Conservation (phyloP, 2,113 vertebrate genomes). For the Martes martes region DNA sequence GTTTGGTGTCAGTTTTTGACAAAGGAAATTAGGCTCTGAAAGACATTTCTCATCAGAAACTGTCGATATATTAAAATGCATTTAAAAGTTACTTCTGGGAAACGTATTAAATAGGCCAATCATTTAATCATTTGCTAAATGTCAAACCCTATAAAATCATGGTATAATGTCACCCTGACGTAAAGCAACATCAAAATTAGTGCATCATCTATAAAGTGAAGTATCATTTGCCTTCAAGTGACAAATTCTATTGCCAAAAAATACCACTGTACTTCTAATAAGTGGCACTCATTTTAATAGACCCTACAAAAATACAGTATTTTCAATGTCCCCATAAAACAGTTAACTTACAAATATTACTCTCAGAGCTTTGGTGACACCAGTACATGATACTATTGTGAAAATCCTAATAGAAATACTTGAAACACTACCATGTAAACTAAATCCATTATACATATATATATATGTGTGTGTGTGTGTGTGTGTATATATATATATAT, state of each 20-base stretch:
- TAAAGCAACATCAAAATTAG: slow-evolving; percentile 58
- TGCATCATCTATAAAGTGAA: slow-evolving; percentile 63
- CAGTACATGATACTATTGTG: neutral
- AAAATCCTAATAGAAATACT: slow-evolving; percentile 43
- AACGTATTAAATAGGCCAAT: slow-evolving; percentile 46
- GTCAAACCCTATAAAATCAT: slow-evolving; percentile 48
- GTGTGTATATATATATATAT: neutral
- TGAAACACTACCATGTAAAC: slow-evolving; percentile 33
- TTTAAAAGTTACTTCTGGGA: slow-evolving; percentile 46
- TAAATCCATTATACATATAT: slow-evolving; percentile 10
- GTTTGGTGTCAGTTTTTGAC: slow-evolving; percentile 9
- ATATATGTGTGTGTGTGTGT: neutral
- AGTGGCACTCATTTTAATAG: slow-evolving; percentile 78
- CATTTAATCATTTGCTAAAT: slow-evolving; percentile 45
- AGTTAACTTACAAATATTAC: slow-evolving; percentile 77
- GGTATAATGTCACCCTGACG: slow-evolving; percentile 44
- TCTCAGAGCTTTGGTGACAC: slow-evolving; percentile 73
- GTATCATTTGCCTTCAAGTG: slow-evolving; percentile 57
- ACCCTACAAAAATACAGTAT: slow-evolving; percentile 79
- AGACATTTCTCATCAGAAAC: slow-evolving; percentile 53
- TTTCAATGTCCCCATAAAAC: slow-evolving; percentile 73
- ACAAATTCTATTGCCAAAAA: slow-evolving; percentile 75
- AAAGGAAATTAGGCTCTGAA: slow-evolving; percentile 60
- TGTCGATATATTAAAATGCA: slow-evolving; percentile 58
- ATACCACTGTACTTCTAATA: slow-evolving; percentile 71